Conservation (phyloP, 2,797 vertebrate genomes). For the Acipenser oxyrinchus region DNA sequence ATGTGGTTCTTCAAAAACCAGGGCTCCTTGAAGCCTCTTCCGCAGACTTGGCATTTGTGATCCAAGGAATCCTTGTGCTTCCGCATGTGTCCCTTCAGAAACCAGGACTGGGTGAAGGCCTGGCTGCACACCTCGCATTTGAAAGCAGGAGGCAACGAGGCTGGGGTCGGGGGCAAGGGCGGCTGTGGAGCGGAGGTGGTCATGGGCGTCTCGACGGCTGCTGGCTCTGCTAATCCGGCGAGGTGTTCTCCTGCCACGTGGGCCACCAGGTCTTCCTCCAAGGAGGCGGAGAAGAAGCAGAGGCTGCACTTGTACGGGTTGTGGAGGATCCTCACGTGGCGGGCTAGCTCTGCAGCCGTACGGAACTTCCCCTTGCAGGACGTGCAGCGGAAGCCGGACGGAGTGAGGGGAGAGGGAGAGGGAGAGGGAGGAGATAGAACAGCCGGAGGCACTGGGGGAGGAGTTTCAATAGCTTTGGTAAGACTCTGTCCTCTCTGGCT, state of each 20-base stretch:
- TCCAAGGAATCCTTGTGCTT: conserved; percentile 92
- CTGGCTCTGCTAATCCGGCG: conserved; percentile 28
- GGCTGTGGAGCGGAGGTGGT: conserved; percentile 28
- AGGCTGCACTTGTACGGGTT: conserved; percentile 85
- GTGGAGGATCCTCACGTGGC: conserved; percentile 84
- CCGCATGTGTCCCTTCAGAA: conserved; percentile 89
- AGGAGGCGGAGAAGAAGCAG: conserved; percentile 81
- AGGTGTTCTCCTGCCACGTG: conserved; percentile 76
- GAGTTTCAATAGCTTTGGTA: background rate
- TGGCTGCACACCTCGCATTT: conserved; percentile 84
- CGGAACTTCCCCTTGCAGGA: conserved; percentile 91
- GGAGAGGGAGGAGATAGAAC: conserved; percentile 48
- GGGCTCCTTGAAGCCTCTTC: conserved; percentile 88
- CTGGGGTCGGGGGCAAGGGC: conserved; percentile 38
- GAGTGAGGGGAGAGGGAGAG: conserved; percentile 34
- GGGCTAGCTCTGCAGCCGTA: conserved; percentile 77
- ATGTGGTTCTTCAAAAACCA: conserved; percentile 96
- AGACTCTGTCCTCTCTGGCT: background rate
- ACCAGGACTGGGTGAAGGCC: conserved; percentile 90
- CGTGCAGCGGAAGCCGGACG: conserved; percentile 71
- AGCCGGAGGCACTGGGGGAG: conserved; percentile 52
- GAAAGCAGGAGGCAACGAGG: conserved; percentile 63
- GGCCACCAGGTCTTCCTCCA: conserved; percentile 75
- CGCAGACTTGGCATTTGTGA: conserved; percentile 86
- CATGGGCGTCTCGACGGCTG: conserved; percentile 6